Evolutionary conservation across 2,888 invertebrate species (phyloP).

Genomic region (Mycalesis mineus): DNA sequence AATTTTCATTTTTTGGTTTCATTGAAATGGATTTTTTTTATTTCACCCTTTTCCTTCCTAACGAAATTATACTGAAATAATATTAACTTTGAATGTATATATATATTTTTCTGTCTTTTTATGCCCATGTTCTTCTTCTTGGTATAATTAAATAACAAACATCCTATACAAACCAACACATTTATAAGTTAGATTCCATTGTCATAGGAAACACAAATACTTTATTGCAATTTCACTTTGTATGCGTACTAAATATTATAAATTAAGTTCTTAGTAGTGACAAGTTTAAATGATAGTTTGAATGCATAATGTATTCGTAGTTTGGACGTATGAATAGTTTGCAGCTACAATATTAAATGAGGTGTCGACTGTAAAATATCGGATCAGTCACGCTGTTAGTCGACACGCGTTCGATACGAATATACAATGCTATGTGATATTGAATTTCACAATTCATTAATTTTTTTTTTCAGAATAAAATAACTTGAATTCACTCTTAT

Average conservation of each 20-base stretch:
- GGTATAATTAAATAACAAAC: no score
- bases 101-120: no score
- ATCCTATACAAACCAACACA: no score
- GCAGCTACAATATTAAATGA: slow-evolving; percentile 62
- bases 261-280: slow-evolving; percentile 16
- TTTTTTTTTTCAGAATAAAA: not conserved
- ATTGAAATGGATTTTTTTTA: no score
- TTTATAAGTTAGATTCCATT: no score
- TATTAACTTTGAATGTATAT: no score
- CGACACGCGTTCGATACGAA: slow-evolving; percentile 46
- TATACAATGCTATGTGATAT: slow-evolving; percentile 1
- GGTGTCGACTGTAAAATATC: slow-evolving; percentile 69
- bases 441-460: not conserved
- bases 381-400: slow-evolving; percentile 60
- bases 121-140: no score
- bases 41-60: no score
- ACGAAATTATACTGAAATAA: no score
- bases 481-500: not conserved
- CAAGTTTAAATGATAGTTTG: slow-evolving; percentile 10
- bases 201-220: not conserved
- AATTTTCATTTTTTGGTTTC: no score
- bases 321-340: slow-evolving; percentile 49
- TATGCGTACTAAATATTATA: slow-evolving; percentile 6
- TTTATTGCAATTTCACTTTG: not conserved
- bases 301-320: slow-evolving; percentile 7